Percentiles rank a stretch among this genome's conserved stretches.
These are phyloP conservation scores for Trididemnum clinides DNA, from an alignment of 23 tunicate species.

Conservation along the genomic window DNA sequence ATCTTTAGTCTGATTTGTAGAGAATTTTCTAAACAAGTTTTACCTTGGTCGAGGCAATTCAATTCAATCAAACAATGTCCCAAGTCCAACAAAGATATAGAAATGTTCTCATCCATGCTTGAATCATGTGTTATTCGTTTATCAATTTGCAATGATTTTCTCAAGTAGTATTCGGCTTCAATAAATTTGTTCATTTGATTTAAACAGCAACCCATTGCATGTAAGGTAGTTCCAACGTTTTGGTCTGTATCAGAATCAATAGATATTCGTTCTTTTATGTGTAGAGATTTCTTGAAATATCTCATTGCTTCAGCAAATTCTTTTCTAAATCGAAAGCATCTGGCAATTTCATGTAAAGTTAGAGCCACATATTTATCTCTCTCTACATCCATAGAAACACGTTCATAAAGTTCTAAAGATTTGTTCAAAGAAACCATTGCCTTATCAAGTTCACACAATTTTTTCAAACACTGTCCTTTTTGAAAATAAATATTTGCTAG, in stretches of 20 bases:
- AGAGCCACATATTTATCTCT: not conserved
- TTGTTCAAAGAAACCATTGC: too few relatives aligned
- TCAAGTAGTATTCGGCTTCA: not conserved
- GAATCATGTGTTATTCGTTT: not conserved
- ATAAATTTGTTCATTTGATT: too few relatives aligned
- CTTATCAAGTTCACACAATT: too few relatives aligned
- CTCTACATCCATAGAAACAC: too few relatives aligned
- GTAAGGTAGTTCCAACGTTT: too few relatives aligned
- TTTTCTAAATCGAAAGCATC: not conserved
- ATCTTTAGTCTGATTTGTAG: not conserved
- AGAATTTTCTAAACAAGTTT: not conserved
- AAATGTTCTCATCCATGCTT: not conserved
- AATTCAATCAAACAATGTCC: not conserved
- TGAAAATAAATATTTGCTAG: not conserved
- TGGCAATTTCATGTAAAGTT: not conserved
- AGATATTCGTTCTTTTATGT: not conserved
- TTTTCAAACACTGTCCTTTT: not conserved
- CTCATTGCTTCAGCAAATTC: not conserved
- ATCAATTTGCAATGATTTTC: not conserved
- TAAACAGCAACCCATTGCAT: too few relatives aligned
- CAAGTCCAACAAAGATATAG: not conserved
- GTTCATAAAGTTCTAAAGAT: too few relatives aligned
- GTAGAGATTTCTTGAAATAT: not conserved
- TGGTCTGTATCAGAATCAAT: not conserved
- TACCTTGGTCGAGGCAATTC: not conserved